A percentile compares a stretch with the other conserved stretches of the same genome.
These are phyloP conservation scores for Cantharis lateralis DNA, from an alignment of 2,888 invertebrate species.

Conservation along the genomic window DNA sequence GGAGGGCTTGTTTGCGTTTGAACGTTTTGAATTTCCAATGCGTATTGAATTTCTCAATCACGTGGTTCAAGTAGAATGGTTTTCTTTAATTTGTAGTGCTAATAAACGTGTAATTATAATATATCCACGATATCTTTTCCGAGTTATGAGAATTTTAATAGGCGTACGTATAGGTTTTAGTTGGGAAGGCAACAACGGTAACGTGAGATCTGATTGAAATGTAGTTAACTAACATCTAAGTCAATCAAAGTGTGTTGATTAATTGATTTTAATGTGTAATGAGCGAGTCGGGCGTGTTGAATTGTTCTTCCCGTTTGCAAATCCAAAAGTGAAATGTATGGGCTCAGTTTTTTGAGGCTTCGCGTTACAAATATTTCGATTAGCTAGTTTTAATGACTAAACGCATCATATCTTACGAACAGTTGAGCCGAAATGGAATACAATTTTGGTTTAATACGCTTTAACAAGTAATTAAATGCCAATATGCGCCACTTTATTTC, in stretches of 20 bases:
- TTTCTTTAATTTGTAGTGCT: constrained; percentile 18
- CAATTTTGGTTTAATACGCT: constrained; percentile 1
- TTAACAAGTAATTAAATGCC: constrained; percentile 10
- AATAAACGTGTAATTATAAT: constrained; percentile 31
- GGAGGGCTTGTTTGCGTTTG: not conserved
- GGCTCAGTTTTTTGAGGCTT: not conserved
- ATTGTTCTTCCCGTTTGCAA: constrained; percentile 14
- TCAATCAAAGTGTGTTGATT: constrained; percentile 30
- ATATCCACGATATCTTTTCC: constrained; percentile 23
- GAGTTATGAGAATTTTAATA: constrained; percentile 23
- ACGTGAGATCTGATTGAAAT: constrained; percentile 27
- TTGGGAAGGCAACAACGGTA: constrained; percentile 21
- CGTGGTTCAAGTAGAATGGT: constrained; percentile 3
- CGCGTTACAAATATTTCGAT: not conserved
- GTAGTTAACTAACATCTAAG: constrained; percentile 23
- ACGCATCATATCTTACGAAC: constrained; percentile 8
- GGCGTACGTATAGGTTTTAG: constrained; percentile 18
- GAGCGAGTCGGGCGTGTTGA: constrained; percentile 23
- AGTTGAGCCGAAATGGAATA: constrained; percentile 7
- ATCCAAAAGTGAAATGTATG: not conserved
- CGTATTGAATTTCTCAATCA: constrained; percentile 7
- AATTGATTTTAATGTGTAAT: constrained; percentile 30
- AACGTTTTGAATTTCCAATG: not conserved
- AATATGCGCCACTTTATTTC: not conserved
- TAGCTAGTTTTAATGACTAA: constrained; percentile 8